A percentile compares a stretch with the other conserved stretches of the same genome.
Conservation (phyloP, 2,888 invertebrate species). For the Stomorhina lunata region DNA sequence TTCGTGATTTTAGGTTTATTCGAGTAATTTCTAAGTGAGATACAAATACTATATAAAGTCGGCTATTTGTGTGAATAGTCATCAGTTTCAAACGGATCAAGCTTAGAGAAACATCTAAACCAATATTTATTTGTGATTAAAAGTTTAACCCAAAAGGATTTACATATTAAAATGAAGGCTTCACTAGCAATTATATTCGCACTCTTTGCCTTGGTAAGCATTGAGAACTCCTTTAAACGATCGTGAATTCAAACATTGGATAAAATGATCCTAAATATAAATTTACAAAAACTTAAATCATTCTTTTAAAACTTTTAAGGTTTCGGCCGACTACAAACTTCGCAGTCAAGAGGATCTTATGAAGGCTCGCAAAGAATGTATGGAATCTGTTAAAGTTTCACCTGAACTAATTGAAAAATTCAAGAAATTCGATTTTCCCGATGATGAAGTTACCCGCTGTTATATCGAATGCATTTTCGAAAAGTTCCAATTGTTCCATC, state of each 20-base stretch:
- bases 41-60: conserved; percentile 67
- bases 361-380: conserved; percentile 77
- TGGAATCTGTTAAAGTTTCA: conserved; percentile 75
- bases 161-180: conserved; percentile 74
- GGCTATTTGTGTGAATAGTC: conserved; percentile 19
- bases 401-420: conserved; percentile 77
- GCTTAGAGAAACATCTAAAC: conserved; percentile 45
- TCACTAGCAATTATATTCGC: conserved; percentile 75
- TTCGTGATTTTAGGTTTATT: conserved; percentile 7
- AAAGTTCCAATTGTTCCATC: conserved; percentile 78
- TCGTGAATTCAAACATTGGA: too few relatives aligned
- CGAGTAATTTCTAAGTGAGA: conserved; percentile 28
- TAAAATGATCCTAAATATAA: not conserved
- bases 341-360: conserved; percentile 78
- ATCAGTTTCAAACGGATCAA: conserved; percentile 56
- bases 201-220: conserved; percentile 76
- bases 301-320: conserved; percentile 63
- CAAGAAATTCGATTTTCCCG: conserved; percentile 78
- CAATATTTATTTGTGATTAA: conserved; percentile 44
- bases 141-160: not conserved
- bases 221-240: not conserved
- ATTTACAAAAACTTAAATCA: not conserved
- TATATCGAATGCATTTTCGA: conserved; percentile 79
- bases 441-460: conserved; percentile 78
- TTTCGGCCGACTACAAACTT: conserved; percentile 77